Base-by-base conservation (phyloP, 2,888 invertebrate species). In the Drosophila meridionalis region DNA sequence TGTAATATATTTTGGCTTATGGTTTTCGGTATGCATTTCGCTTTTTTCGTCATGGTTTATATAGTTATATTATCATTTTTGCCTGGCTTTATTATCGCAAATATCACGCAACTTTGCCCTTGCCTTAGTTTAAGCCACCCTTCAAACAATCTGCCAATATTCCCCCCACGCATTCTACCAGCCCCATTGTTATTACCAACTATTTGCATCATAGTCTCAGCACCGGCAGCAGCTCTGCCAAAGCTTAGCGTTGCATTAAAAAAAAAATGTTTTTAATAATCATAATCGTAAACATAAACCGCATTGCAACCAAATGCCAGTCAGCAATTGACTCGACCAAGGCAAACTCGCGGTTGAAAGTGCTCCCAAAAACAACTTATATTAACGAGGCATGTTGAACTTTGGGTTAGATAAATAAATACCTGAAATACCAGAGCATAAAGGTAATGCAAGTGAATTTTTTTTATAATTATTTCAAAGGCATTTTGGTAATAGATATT, bases 211-310 rank as follows among this genome's bases (percentile, higher is more conserved):
- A 66, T 56, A 66, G 53, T 7, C 66, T 60, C 59, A 55, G 66
- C 86, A 32, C 20, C 50, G 69, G 61, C 69, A 43, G 20, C 20
- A 65, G 56, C 47, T 7, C 28, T 26, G 7, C 47, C 48, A 47
- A 68, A 58, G 14, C 66, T 65, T 57, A 55, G 53, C 86, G 87
- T 78, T 87, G 87, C 89, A 87, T 69, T 73, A 76, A 34, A 72
- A 63, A 73, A 69, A 82, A 71, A 82, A 76, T 69, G 20, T 42
- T 73, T 64, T 69, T 69, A 69, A 67, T 71, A 66, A 68, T 76
- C 73, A 73, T 72, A 68, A 74, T 78, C 67, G 48, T 68, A 66
- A 68, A 64, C 61, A 58, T 60, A 65, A 68, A 66, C 50, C 62
- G 57, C 50, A 48, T 55, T 63, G 70, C 73, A 68, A 70, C 80